Conservation (phyloP, 2,888 invertebrate species). For the Mythimna ferrago region DNA sequence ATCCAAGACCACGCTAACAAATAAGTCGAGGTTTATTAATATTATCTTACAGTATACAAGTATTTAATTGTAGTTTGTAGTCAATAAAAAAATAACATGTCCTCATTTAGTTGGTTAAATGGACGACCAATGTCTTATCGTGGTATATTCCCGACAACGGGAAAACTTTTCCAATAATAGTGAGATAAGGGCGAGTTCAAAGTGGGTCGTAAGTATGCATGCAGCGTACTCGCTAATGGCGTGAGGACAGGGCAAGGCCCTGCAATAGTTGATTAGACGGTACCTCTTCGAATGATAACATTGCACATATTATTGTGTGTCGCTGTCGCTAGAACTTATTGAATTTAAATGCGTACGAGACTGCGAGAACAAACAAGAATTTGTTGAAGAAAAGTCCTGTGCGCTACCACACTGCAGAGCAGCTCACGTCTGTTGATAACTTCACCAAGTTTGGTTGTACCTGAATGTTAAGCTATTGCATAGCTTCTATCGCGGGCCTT, state of each 20-base stretch:
- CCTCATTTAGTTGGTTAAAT: constrained; percentile 43
- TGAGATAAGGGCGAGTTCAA: constrained; percentile 68
- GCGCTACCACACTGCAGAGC: too few relatives aligned
- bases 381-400: too few relatives aligned
- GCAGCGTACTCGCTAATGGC: constrained; percentile 70
- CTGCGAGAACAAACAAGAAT: too few relatives aligned
- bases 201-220: constrained; percentile 74
- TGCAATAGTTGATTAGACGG: constrained; percentile 28
- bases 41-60: constrained; percentile 5
- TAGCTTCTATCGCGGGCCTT: too few relatives aligned
- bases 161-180: constrained; percentile 71
- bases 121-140: constrained; percentile 43
- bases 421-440: too few relatives aligned
- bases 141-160: constrained; percentile 63
- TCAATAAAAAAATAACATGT: constrained; percentile 13
- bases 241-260: constrained; percentile 64
- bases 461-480: too few relatives aligned
- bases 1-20: constrained; percentile 12
- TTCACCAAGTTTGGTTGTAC: too few relatives aligned
- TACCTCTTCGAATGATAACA: constrained; percentile 27
- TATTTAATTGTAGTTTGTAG: not conserved
- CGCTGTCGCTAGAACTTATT: constrained; percentile 3
- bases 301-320: constrained; percentile 13
- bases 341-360: not conserved
- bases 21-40: constrained; percentile 17